Evolutionary conservation across 1,140 invertebrate genomes (phyloP), one percentile per base, ranked within the genome.

Genomic region (Panulirus ornatus): DNA sequence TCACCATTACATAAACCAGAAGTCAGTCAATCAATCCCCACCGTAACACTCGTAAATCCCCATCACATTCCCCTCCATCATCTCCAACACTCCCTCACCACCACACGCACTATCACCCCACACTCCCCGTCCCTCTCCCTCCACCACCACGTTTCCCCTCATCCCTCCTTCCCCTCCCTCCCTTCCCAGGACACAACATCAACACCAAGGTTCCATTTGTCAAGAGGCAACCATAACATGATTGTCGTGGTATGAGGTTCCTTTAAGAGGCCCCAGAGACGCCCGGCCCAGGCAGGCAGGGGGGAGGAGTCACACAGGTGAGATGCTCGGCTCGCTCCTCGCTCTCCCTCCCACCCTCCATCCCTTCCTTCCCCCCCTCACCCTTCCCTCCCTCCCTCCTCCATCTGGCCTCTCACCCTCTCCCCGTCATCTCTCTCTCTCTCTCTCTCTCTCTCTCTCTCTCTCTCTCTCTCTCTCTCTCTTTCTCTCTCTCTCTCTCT

Each of bases 391-490:
- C n/a, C n/a, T n/a, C n/a, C n/a, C n/a, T n/a, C n/a, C n/a, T n/a
- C n/a, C n/a, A n/a, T n/a, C n/a, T n/a, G n/a, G n/a, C n/a, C n/a
- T n/a, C n/a, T n/a, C n/a, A n/a, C 40, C 40, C 36, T 38, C 36
- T 38, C n/a, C 34, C n/a, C n/a, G n/a, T n/a, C n/a, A n/a, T n/a
- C n/a, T n/a, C n/a, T n/a, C n/a, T n/a, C n/a, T n/a, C n/a, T n/a
- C n/a, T n/a, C n/a, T n/a, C n/a, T 76, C 34, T 38, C 27, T 47
- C 42, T 82, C 79, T 54, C 79, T 82, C 79, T 82, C 51, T 82
- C 42, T 82, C 51, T 51, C 44, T 58, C 79, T 82, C 51, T 54
- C 44, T 36, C 51, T 82, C 44, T 54, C 79, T 58, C 79, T 54
- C 44, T 82, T 47, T 58, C 79, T 58, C 79, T 58, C 47, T 58